Evolutionary conservation across 2,797 vertebrate genomes (phyloP), one percentile per base, ranked within the genome.

Genomic region (Phoeniculus purpureus): DNA sequence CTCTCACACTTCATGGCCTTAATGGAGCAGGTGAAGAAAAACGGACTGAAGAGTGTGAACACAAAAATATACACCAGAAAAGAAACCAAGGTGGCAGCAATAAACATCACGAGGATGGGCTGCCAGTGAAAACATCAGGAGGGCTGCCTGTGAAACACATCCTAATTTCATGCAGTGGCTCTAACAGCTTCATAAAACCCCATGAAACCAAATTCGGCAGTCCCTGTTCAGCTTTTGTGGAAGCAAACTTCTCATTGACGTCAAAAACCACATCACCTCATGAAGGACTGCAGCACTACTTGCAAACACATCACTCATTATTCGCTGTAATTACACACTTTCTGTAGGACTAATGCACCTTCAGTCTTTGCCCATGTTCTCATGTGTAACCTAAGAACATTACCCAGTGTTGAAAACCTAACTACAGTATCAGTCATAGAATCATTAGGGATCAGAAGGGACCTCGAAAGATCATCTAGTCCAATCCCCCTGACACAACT

Each of bases 251-350:
- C 52, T 29, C 40, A 84, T 4, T 95, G 81, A 84, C 12, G 6
- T 95, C 86, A 93, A 90, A 93, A 47, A 52, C 17, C 48, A 40
- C 13, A 2, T 81, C 88, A 81, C 81, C 29, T 80, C 65, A 73
- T 34, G 73, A 81, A 90, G 27, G 60, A 79, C 64, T 86, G 75
- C 67, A 81, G 91, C 31, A 31, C 65, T 70, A n/a, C 78, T 90
- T 66, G 52, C 60, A 89, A 84, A 88, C 43, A 70, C 19, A 76
- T 79, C 32, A n/a, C 43, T 86, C 70, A 75, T 78, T 81, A 83
- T 66, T 90, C 62, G 51, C 55, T 62, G 67, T 0, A 4, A 40
- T 74, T 66, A 26, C 60, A 66, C 0, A 0, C 31, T 70, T 70
- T 59, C 37, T 76, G 74, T 34, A 40, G 37, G 62, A 88, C 21